Conservation (phyloP, 2,797 vertebrate genomes). For the Ceryle rudis region DNA sequence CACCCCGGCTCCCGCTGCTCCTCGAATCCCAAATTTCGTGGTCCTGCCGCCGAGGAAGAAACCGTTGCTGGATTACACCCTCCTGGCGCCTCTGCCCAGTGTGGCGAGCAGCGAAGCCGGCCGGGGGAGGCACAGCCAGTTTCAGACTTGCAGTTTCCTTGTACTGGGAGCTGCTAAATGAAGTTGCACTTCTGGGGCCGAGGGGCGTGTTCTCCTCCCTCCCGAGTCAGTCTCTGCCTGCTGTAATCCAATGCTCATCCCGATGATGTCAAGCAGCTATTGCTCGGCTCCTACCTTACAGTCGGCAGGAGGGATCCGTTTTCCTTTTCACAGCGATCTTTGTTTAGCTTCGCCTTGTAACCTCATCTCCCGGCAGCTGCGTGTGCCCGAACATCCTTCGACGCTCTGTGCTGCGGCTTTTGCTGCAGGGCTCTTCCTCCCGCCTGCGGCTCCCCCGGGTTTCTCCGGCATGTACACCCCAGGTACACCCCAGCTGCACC, state of each 20-base stretch:
- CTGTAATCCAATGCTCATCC: conserved; percentile 80
- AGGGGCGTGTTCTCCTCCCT: conserved; percentile 79
- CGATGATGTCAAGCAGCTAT: conserved; percentile 81
- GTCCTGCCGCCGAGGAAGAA: neutral
- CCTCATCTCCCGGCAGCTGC: conserved; percentile 65
- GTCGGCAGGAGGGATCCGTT: conserved; percentile 71
- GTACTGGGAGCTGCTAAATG: conserved; percentile 61
- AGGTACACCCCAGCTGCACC: neutral
- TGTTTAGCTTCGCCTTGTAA: conserved; percentile 61
- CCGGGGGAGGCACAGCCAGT: neutral
- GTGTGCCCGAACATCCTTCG: conserved; percentile 66
- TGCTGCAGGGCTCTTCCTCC: conserved; percentile 51
- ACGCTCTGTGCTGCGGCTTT: conserved; percentile 14
- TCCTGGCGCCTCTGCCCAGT: neutral
- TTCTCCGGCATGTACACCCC: neutral
- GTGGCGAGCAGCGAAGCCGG: neutral
- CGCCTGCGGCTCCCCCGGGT: neutral
- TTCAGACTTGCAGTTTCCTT: conserved; percentile 54
- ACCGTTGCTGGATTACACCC: neutral
- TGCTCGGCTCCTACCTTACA: conserved; percentile 73
- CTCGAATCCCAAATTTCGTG: neutral
- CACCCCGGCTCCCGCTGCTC: neutral
- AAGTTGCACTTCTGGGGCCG: conserved; percentile 77
- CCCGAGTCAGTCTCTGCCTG: conserved; percentile 74
- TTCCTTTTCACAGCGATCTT: conserved; percentile 71